Base-by-base conservation (phyloP, 2,797 vertebrate genomes). In the Mus caroli region DNA sequence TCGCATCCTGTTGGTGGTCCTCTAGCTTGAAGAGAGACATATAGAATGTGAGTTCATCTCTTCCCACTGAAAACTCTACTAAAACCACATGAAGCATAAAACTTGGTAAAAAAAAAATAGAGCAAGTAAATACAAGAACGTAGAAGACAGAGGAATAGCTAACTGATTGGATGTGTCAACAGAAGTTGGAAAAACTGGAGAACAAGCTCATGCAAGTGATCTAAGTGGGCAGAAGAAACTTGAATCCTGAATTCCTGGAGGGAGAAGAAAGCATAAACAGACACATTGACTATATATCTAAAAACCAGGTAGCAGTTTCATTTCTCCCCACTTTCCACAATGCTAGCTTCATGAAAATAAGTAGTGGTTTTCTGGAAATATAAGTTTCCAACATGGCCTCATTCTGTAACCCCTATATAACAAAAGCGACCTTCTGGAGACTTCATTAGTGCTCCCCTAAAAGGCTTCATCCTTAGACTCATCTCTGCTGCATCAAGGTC, bases 401-500 rank as follows among this genome's bases (percentile, higher is more conserved):
- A 15, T 84, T 56, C 75, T 34, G 19, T 22, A 77, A 54, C 0
- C 3, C 58, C 40, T 76, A 60, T 73, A 82, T 77, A 87, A 71
- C 1, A 37, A 17, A 20, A 91, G 0, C 8, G 26, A 78, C 58
- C 50, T 22, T 89, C 24, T 58, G 6, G 46, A 56, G 80, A 80
- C 69, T 82, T 90, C 28, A 6, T 85, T 82, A 34, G 37, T 87
- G 7, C 64, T 75, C 52, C 64, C n/a, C 40, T 50, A 91, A 87
- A 83, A 8, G 28, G 24, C 6, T 54, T 19, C 1, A 20, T 37
- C 11, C 34, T 31, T 62, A 73, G 52, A 90, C 60, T 89, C 82
- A 67, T 60, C 80, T 94, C 75, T 92, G 24, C 31, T 34, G 11
- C 60, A 77, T 95, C 90, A 83, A 88, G 77, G 24, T 54, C 93